phyloP scores from a whole-genome alignment of 1,140 invertebrate genomes.

The Meteorus sp. region DNA sequence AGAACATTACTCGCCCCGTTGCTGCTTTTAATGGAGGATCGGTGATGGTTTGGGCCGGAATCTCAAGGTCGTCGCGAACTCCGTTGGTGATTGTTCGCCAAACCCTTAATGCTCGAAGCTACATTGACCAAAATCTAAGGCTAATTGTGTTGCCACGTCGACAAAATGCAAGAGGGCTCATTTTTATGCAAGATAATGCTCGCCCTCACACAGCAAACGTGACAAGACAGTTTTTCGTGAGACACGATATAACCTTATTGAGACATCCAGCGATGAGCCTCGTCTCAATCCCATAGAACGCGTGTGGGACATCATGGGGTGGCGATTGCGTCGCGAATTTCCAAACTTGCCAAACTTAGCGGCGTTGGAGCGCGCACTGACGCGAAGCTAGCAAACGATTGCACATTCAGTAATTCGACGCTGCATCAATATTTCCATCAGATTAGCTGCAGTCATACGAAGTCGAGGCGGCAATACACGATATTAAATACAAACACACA shows the following conservation, averaged over 20 bases:
- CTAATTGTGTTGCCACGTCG: not conserved
- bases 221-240: slow-evolving; percentile 9
- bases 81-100: slow-evolving; percentile 23
- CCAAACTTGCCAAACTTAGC: slow-evolving; percentile 15
- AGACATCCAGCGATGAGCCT: slow-evolving; percentile 13
- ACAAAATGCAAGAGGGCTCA: slow-evolving; percentile 14
- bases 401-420: no score
- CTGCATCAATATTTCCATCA: no score
- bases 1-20: slow-evolving; percentile 32
- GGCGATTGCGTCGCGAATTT: slow-evolving; percentile 17
- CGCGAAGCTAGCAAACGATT: slow-evolving; percentile 15
- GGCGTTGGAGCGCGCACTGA: slow-evolving; percentile 12
- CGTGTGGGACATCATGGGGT: slow-evolving; percentile 13
- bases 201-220: slow-evolving; percentile 34
- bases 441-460: no score
- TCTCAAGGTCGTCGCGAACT: slow-evolving; percentile 31
- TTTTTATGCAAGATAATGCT: slow-evolving; percentile 49
- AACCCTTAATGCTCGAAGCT: slow-evolving; percentile 4
- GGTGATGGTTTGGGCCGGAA: slow-evolving; percentile 43
- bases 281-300: slow-evolving; percentile 12
- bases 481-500: no score
- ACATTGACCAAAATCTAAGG: not conserved
- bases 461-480: no score
- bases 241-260: slow-evolving; percentile 10
- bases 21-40: slow-evolving; percentile 39